These are phyloP conservation scores for Botia kubotai DNA, from an alignment of 2,797 vertebrate species.

Conservation along the genomic window DNA sequence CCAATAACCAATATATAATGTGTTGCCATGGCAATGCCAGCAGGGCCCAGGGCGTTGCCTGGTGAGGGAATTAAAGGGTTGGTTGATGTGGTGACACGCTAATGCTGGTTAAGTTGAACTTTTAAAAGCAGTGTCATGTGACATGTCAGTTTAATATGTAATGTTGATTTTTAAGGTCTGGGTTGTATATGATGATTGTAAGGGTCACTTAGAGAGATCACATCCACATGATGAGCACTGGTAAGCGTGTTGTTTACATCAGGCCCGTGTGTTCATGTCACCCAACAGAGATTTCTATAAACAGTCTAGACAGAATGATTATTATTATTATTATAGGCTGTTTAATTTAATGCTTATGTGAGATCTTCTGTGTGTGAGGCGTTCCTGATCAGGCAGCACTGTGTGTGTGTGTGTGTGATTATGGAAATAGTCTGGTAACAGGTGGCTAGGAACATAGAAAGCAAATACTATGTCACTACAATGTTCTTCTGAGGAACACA, in stretches of 20 bases:
- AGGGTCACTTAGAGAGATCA: conserved; percentile 2
- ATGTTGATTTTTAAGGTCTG: background rate
- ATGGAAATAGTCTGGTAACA: conserved; percentile 71
- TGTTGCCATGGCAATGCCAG: conserved; percentile 71
- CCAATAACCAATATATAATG: conserved; percentile 73
- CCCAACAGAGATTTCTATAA: conserved; percentile 13
- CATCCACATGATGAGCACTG: conserved; percentile 16
- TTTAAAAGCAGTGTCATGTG: background rate
- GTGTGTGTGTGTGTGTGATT: conserved; percentile 7
- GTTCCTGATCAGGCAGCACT: conserved; percentile 50
- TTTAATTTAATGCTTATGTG: conserved; percentile 63
- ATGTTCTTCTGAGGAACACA: too few relatives aligned
- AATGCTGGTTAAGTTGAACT: background rate
- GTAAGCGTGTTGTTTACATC: conserved; percentile 30
- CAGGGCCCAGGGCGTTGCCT: conserved; percentile 35
- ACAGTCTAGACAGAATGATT: conserved; percentile 24
- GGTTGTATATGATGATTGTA: background rate
- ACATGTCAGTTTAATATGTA: background rate
- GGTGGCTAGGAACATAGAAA: conserved; percentile 64
- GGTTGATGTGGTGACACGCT: background rate
- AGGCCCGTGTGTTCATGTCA: conserved; percentile 11
- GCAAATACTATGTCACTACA: conserved; percentile 52
- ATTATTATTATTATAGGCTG: too few relatives aligned
- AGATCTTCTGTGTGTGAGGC: conserved; percentile 56
- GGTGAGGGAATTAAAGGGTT: conserved; percentile 25